These are phyloP conservation scores for Rhagium mordax DNA, from an alignment of 2,888 invertebrate genomes.

Conservation along the genomic window DNA sequence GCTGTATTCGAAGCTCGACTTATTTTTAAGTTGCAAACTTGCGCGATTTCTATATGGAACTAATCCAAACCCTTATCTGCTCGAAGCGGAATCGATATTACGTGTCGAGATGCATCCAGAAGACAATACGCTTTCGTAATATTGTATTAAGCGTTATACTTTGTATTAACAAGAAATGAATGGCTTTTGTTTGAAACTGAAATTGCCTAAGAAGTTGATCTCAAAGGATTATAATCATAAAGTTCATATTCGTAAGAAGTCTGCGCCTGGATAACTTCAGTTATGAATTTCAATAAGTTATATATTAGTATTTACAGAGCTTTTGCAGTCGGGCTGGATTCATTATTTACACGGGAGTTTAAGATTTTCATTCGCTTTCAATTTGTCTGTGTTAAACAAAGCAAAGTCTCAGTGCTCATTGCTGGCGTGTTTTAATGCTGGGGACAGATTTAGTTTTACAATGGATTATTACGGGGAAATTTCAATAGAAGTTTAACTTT, in stretches of 20 bases:
- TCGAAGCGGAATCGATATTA: slow-evolving; percentile 42
- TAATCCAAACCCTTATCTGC: slow-evolving; percentile 45
- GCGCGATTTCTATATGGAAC: slow-evolving; percentile 63
- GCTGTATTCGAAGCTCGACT: slow-evolving; percentile 59
- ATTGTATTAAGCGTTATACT: slow-evolving; percentile 37
- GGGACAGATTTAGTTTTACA: slow-evolving; percentile 54
- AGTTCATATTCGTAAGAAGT: slow-evolving; percentile 59
- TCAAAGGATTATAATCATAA: slow-evolving; percentile 61
- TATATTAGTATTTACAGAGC: slow-evolving; percentile 66
- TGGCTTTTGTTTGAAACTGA: slow-evolving; percentile 64
- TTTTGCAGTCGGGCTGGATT: slow-evolving; percentile 58
- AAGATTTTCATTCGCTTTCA: slow-evolving; percentile 61
- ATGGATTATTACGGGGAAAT: slow-evolving; percentile 52
- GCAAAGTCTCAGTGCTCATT: slow-evolving; percentile 50
- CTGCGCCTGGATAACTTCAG: slow-evolving; percentile 57
- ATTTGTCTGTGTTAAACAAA: slow-evolving; percentile 64
- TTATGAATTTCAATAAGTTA: slow-evolving; percentile 68
- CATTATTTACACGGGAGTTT: slow-evolving; percentile 64
- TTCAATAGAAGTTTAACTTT: slow-evolving; percentile 45
- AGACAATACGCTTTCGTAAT: slow-evolving; percentile 26
- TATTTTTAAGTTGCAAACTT: slow-evolving; percentile 65
- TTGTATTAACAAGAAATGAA: slow-evolving; percentile 64
- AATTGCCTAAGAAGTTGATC: slow-evolving; percentile 61
- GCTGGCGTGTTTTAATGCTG: slow-evolving; percentile 43
- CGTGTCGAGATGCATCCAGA: not conserved